A percentile compares a stretch with the other conserved stretches of the same genome.
phyloP scores from a whole-genome alignment of 2,888 invertebrate species.

The Sinohyriopsis cumingii region DNA sequence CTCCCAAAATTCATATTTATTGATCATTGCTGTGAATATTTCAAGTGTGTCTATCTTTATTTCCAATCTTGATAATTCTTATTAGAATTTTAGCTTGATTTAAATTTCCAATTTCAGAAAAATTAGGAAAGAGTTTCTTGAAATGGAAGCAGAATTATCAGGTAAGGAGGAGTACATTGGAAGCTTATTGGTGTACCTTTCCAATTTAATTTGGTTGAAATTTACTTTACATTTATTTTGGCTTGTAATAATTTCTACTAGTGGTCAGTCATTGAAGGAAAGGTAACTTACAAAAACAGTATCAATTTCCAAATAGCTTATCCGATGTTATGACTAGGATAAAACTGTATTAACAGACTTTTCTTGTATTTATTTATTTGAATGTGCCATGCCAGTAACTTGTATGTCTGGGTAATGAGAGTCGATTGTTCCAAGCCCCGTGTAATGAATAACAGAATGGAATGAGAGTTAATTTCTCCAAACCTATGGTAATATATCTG shows the following conservation, averaged over 20 bases:
- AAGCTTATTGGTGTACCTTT: not conserved
- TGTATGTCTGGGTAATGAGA: too few relatives aligned
- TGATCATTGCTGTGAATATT: too few relatives aligned
- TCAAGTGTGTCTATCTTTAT: too few relatives aligned
- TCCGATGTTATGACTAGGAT: too few relatives aligned
- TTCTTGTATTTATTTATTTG: not conserved
- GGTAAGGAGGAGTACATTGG: constrained; percentile 77
- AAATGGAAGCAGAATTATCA: constrained; percentile 92
- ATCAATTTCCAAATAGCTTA: not conserved
- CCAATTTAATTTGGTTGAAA: not conserved
- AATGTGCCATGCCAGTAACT: not conserved
- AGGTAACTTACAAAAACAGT: not conserved
- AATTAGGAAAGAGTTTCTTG: constrained; percentile 80
- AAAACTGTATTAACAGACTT: too few relatives aligned
- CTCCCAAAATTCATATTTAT: too few relatives aligned
- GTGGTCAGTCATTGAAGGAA: too few relatives aligned
- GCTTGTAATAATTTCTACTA: too few relatives aligned
- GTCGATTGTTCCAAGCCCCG: too few relatives aligned
- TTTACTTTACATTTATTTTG: not conserved
- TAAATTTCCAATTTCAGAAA: constrained; percentile 42
- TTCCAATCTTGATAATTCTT: not conserved
- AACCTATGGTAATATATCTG: too few relatives aligned
- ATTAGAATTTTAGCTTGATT: not conserved
- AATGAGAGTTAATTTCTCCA: too few relatives aligned
- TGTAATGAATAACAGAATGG: too few relatives aligned